These are phyloP conservation scores for Ormyrus thymus DNA, from an alignment of 2,888 invertebrate genomes.

Conservation along the genomic window DNA sequence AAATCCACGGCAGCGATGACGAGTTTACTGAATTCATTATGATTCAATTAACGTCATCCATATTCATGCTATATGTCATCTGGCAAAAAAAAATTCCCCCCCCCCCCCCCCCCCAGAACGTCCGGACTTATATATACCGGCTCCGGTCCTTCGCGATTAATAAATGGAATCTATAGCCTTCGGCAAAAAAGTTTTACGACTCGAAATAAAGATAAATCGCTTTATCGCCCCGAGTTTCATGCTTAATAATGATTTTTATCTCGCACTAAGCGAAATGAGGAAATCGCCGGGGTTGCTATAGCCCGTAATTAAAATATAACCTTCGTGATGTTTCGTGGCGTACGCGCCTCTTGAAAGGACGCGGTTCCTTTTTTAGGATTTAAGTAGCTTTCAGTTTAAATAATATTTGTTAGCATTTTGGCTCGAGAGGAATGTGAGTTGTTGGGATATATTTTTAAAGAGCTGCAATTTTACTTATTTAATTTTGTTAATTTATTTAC, in stretches of 20 bases:
- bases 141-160: conserved; percentile 24
- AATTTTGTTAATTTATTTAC: no score
- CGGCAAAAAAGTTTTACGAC: conserved; percentile 14
- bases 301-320: no score
- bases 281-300: no score
- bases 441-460: no score
- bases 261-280: no score
- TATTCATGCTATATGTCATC: conserved; percentile 62
- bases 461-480: no score
- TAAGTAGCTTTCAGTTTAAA: no score
- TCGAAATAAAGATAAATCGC: not conserved
- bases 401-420: no score
- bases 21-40: conserved; percentile 63
- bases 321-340: conserved; percentile 14
- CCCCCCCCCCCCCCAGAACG: conserved; percentile 26
- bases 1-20: not conserved
- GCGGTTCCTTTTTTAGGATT: no score
- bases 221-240: not conserved
- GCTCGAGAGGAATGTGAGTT: no score
- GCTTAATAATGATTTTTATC: no score
- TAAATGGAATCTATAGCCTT: not conserved
- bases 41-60: conserved; percentile 63
- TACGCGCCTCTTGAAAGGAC: no score
- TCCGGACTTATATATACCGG: not conserved
- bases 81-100: conserved; percentile 57